Base-by-base conservation (phyloP, 1,140 invertebrate genomes). In the Bombus confusus region DNA sequence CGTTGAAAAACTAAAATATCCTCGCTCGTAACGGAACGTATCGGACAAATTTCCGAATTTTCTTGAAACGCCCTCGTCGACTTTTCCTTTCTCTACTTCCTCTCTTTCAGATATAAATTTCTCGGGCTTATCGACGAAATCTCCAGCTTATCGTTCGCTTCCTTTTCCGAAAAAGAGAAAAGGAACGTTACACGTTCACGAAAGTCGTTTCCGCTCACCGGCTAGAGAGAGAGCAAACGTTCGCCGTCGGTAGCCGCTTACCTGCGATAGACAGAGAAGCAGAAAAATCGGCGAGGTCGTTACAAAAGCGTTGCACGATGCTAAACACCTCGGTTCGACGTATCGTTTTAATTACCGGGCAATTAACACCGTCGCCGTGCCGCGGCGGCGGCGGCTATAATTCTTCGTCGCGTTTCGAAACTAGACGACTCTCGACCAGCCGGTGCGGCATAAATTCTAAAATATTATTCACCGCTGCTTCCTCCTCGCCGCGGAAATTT, bases 331-430 rank as follows among this genome's bases (percentile, higher is more conserved):
- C 13, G 37, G 37, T 59, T 62, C 41, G 41, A 34, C 62, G 69
- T 31, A 52, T 71, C 28, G 52, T 57, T 31, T 82, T 82, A 82
- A 82, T 82, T 82, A 64, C 52, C 37, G 34, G 12, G n/a, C 80
- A 73, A 82, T 82, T 74, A 82, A 74, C 69, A 82, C 52, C 80
- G 34, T 73, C 80, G 69, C n/a, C 41, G 3, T 69, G 52, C 18
- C 71, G 0, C 12, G 13, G 6, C 71, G 13, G 6, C 71, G 2
- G 66, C 34, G 34, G 34, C 34, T 22, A 71, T 73, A 31, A 43
- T 82, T 74, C 66, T 71, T 80, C 64, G 77, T 28, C 77, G 31
- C 39, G 68, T 75, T 75, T 66, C 80, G 71, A 75, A 82, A 74
- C 80, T 18, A 69, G 43, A 47, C 52, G 74, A 37, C 9, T 47